A percentile compares a stretch with the other conserved stretches of the same genome.
Evolutionary conservation across 2,888 invertebrate species (phyloP).

Genomic region (Emmelina monodactyla): DNA sequence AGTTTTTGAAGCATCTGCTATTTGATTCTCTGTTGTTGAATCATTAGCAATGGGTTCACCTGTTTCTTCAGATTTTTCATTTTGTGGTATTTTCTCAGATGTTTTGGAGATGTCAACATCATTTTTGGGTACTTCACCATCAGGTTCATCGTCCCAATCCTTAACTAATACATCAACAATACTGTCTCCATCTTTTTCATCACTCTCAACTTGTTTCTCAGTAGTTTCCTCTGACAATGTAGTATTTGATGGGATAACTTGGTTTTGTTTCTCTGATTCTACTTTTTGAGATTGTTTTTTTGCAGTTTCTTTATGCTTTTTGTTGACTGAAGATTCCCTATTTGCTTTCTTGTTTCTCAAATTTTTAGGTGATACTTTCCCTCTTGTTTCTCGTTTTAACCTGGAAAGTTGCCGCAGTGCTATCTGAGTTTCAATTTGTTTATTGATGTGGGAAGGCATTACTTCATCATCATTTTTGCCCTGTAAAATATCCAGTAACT

Average conservation of each 20-base stretch:
- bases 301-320: neutral
- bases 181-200: conserved; percentile 26
- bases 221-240: conserved; percentile 1
- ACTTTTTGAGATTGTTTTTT: neutral
- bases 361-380: conserved; percentile 15
- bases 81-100: conserved; percentile 13
- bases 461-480: conserved; percentile 36
- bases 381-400: conserved; percentile 23
- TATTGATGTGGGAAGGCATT: conserved; percentile 14
- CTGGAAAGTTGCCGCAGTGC: conserved; percentile 45
- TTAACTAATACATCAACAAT: conserved; percentile 62
- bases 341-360: conserved; percentile 15
- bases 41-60: conserved; percentile 26
- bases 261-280: neutral
- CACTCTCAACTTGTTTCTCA: conserved; percentile 12
- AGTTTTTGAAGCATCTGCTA: conserved; percentile 25
- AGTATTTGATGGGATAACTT: neutral
- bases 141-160: conserved; percentile 56
- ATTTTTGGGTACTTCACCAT: conserved; percentile 22
- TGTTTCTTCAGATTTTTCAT: conserved; percentile 18
- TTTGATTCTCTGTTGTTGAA: conserved; percentile 25
- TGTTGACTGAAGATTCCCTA: no score
- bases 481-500: conserved; percentile 49
- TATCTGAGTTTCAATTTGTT: conserved; percentile 34
- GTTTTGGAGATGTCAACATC: conserved; percentile 20